Conservation (phyloP, 2,888 invertebrate species). For the Synanthedon myopaeformis region DNA sequence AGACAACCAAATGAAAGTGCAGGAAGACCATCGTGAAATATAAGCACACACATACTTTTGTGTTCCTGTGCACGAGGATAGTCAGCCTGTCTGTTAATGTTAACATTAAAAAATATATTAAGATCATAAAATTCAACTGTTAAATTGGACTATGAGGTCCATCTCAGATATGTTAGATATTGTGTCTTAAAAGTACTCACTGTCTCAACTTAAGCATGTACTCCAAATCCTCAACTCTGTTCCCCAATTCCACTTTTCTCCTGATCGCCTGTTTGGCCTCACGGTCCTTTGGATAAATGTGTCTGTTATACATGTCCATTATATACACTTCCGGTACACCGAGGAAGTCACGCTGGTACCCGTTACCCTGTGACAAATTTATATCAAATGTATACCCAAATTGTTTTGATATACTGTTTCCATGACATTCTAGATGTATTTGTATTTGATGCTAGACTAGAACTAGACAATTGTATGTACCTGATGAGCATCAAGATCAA, state of each 20-base stretch:
- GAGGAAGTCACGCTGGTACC: slow-evolving; percentile 85
- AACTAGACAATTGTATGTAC: slow-evolving; percentile 33
- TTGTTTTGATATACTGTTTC: too few relatives aligned
- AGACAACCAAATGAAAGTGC: too few relatives aligned
- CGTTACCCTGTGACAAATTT: slow-evolving; percentile 78
- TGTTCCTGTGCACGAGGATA: too few relatives aligned
- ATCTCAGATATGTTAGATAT: too few relatives aligned
- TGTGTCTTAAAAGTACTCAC: slow-evolving; percentile 45
- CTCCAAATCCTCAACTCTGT: slow-evolving; percentile 73
- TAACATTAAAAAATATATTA: too few relatives aligned
- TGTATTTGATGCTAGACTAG: too few relatives aligned
- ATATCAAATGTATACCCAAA: neutral
- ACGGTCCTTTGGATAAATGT: slow-evolving; percentile 84
- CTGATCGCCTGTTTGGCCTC: slow-evolving; percentile 79
- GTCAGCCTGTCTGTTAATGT: too few relatives aligned
- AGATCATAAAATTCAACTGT: too few relatives aligned
- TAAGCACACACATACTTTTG: too few relatives aligned
- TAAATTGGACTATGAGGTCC: too few relatives aligned
- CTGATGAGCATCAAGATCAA: slow-evolving; percentile 94
- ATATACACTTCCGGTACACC: slow-evolving; percentile 81
- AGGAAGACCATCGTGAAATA: slow-evolving; percentile 21
- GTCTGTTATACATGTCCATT: slow-evolving; percentile 86
- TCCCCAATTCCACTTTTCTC: slow-evolving; percentile 74
- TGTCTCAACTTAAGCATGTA: slow-evolving; percentile 76
- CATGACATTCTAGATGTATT: neutral